Base-by-base conservation (phyloP, 2,113 vertebrate species). In the Eptesicus fuscus region DNA sequence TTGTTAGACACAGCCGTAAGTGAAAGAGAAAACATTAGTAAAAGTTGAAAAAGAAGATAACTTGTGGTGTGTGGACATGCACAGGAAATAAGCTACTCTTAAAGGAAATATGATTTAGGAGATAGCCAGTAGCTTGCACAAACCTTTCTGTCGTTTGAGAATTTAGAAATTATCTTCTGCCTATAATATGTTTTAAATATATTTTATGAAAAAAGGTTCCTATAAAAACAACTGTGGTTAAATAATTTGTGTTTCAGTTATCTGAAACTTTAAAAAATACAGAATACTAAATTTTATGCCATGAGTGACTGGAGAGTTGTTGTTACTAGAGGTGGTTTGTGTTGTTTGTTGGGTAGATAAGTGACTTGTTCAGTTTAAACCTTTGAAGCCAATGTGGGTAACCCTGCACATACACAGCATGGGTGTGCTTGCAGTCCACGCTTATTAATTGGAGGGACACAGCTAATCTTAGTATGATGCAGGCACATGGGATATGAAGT, bases 101-200 rank as follows among this genome's bases (percentile, higher is more conserved):
- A 96, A 94, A 96, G 93, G 97, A 97, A 97, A 97, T 97, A 94
- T 94, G 96, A 97, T 97, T 96, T 92, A 96, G 92, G 71, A 97
- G 96, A 97, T 97, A 97, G 92, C 70, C 87, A 88, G 90, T 61
- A 94, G 83, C 76, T 96, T 91, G 73, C 93, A 97, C 80, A 96
- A 96, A 93, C 93, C 92, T 89, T 94, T 95, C n/a, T 94, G 84
- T 80, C 53, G 11, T 89, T 88, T 83, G 51, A 96, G 56, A 95
- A 86, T 83, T 86, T 84, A 96, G 94, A 97, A 93, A 92, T 96
- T 44, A 56, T 93, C 71, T 93, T 91, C 61, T 90, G 35, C 32
- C 80, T 77, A 89, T 56, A 51, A 85, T 32, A 56, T 7, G 49
- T 63, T 90, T 79, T 87, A 73, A 80, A 76, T 44, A 69, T 28